Percentiles rank a stretch among this genome's conserved stretches.
Conservation (phyloP, 2,797 vertebrate genomes). For the Silurus aristotelis region DNA sequence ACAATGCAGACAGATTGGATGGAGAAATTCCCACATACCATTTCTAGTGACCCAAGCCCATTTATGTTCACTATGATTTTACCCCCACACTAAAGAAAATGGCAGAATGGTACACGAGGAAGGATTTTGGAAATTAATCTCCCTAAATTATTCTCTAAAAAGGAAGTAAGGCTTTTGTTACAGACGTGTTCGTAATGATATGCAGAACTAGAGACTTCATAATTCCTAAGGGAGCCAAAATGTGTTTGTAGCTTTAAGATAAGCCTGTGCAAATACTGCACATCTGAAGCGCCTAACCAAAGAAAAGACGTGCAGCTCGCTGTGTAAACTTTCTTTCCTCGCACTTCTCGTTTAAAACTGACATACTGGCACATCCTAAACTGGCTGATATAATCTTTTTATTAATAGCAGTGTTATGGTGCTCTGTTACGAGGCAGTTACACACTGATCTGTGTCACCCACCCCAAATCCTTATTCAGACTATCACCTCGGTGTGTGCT, state of each 20-base stretch:
- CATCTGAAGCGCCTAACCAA: slow-evolving; percentile 29
- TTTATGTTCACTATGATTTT: slow-evolving; percentile 29
- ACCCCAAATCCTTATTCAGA: slow-evolving; percentile 40
- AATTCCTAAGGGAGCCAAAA: slow-evolving; percentile 40
- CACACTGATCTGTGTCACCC: slow-evolving; percentile 34
- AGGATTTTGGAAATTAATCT: not conserved
- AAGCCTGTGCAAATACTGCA: slow-evolving; percentile 33
- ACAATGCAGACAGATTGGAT: slow-evolving; percentile 40
- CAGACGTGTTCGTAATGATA: slow-evolving; percentile 15
- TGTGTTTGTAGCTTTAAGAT: slow-evolving; percentile 41
- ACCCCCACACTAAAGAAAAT: not conserved
- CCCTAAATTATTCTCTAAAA: slow-evolving; percentile 16
- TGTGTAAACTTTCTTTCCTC: slow-evolving; percentile 23
- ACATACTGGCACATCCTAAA: slow-evolving; percentile 41
- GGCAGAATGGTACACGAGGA: not conserved
- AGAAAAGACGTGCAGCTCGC: not conserved
- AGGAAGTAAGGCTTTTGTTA: not conserved
- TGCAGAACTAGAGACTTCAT: slow-evolving; percentile 38
- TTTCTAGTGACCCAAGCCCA: not conserved
- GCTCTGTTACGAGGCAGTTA: slow-evolving; percentile 19
- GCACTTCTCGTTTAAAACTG: slow-evolving; percentile 1
- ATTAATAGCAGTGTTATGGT: slow-evolving; percentile 31
- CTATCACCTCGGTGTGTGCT: slow-evolving; percentile 40
- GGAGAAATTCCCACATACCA: slow-evolving; percentile 27
- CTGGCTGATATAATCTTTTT: slow-evolving; percentile 28